Percentiles rank a stretch among this genome's conserved stretches.
Evolutionary conservation across 2,888 invertebrate species (phyloP).

Genomic region (Hemicrepidius hirtus): DNA sequence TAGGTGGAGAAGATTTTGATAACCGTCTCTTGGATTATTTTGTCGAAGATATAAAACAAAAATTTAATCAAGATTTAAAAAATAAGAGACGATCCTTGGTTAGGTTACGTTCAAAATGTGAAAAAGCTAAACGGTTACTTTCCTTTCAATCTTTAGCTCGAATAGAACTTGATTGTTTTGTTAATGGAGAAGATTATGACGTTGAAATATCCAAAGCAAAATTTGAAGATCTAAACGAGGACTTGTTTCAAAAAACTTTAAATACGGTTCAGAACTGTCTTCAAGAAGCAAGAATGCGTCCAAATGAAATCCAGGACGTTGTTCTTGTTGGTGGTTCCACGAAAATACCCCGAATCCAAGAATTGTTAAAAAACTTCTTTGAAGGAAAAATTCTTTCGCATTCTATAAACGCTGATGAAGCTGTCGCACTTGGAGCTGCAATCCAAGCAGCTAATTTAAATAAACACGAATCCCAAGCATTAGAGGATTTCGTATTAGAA

Average conservation of each 20-base stretch:
- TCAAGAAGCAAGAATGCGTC: conserved; percentile 82
- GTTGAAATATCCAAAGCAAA: conserved; percentile 95
- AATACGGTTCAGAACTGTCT: conserved; percentile 98
- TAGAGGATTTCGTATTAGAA: conserved; percentile 92
- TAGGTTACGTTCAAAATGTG: conserved; percentile 93
- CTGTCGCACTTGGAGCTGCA: conserved; percentile 97
- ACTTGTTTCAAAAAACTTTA: conserved; percentile 96
- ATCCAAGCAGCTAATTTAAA: conserved; percentile 97
- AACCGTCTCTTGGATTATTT: conserved; percentile 93
- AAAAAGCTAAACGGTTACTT: conserved; percentile 89
- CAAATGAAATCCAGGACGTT: conserved; percentile 85
- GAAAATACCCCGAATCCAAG: conserved; percentile 98
- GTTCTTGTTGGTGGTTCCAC: conserved; percentile 98
- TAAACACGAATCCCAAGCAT: conserved; percentile 90
- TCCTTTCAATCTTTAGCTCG: conserved; percentile 92
- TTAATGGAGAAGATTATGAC: conserved; percentile 97
- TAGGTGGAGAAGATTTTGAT: conserved; percentile 96
- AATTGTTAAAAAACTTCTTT: conserved; percentile 96
- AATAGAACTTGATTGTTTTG: conserved; percentile 96
- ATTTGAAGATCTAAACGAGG: conserved; percentile 97
- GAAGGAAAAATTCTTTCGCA: conserved; percentile 97
- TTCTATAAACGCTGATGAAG: conserved; percentile 97
- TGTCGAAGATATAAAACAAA: conserved; percentile 92
- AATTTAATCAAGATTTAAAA: conserved; percentile 92
- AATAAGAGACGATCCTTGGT: conserved; percentile 92